Conservation (phyloP, 1,140 invertebrate genomes). For the Drosophila pseudoobscura region DNA sequence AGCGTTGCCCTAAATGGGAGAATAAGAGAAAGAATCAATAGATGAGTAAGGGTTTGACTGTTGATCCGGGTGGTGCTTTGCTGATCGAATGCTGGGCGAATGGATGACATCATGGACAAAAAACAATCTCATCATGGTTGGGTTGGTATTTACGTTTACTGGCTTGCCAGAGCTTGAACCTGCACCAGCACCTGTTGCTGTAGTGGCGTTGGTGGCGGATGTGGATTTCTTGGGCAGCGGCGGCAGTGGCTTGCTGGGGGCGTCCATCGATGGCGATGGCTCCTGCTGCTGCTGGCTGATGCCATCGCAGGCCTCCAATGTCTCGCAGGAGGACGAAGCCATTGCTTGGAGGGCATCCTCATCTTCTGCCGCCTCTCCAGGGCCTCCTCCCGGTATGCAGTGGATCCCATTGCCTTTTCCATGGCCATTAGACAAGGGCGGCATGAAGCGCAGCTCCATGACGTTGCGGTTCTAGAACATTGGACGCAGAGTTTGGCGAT, state of each 20-base stretch:
- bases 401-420: constrained; percentile 15
- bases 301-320: constrained; percentile 72
- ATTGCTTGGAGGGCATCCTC: constrained; percentile 7
- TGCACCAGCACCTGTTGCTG: constrained; percentile 3
- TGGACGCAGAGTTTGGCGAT: constrained; percentile 63
- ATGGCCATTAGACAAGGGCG: constrained; percentile 40
- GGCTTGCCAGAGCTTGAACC: constrained; percentile 30
- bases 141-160: constrained; percentile 54
- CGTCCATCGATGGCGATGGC: constrained; percentile 31
- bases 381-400: background rate
- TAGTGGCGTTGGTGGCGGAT: constrained; percentile 1
- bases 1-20: constrained; percentile 40
- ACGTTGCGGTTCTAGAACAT: constrained; percentile 83
- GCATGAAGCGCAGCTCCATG: constrained; percentile 82
- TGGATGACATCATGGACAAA: constrained; percentile 46
- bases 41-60: background rate
- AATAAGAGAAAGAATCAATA: background rate
- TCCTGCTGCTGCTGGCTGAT: constrained; percentile 13
- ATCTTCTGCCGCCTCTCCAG: constrained; percentile 13
- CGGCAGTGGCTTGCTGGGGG: constrained; percentile 72
- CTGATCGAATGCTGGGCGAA: constrained; percentile 18
- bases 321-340: constrained; percentile 79
- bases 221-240: constrained; percentile 63
- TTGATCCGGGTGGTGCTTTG: background rate
- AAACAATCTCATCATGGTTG: constrained; percentile 63